Evolutionary conservation across 2,888 invertebrate genomes (phyloP).

Genomic region (Dorcus parallelipipedus): DNA sequence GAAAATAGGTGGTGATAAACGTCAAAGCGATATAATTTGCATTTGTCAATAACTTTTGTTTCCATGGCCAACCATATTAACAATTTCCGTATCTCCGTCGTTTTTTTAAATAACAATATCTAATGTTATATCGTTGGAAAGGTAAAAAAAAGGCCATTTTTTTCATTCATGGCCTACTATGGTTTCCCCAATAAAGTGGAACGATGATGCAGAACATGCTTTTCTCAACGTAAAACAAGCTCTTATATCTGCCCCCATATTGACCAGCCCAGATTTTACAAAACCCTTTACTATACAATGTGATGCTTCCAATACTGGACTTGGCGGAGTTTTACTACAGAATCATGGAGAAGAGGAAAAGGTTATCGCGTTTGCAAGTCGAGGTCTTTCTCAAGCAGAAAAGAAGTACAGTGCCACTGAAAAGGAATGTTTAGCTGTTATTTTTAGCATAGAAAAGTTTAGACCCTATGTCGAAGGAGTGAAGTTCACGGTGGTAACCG

Average conservation of each 20-base stretch:
- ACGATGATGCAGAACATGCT: slow-evolving; percentile 22
- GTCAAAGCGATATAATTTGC: too few species aligned
- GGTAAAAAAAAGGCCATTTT: too few species aligned
- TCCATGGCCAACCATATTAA: too few species aligned
- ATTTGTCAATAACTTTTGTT: too few species aligned
- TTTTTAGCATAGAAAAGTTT: slow-evolving; percentile 21
- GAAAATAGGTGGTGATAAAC: too few species aligned
- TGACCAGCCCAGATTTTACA: slow-evolving; percentile 28
- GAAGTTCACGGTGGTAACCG: slow-evolving; percentile 29
- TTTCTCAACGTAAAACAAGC: slow-evolving; percentile 26
- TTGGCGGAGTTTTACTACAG: slow-evolving; percentile 28
- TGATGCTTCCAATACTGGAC: slow-evolving; percentile 27
- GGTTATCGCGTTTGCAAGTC: slow-evolving; percentile 20
- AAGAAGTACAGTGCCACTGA: slow-evolving; percentile 18
- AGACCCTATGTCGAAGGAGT: slow-evolving; percentile 24
- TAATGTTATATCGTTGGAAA: too few species aligned
- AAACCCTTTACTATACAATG: slow-evolving; percentile 28
- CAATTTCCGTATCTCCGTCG: too few species aligned
- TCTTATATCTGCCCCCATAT: slow-evolving; percentile 27
- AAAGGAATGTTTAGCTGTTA: slow-evolving; percentile 17
- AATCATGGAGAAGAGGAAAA: slow-evolving; percentile 22
- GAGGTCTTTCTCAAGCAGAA: slow-evolving; percentile 11
- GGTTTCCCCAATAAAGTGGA: too few species aligned
- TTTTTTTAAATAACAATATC: too few species aligned
- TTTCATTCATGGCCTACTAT: too few species aligned